Evolutionary conservation across 2,888 invertebrate species (phyloP).

Genomic region (Drosophila prostipennis): DNA sequence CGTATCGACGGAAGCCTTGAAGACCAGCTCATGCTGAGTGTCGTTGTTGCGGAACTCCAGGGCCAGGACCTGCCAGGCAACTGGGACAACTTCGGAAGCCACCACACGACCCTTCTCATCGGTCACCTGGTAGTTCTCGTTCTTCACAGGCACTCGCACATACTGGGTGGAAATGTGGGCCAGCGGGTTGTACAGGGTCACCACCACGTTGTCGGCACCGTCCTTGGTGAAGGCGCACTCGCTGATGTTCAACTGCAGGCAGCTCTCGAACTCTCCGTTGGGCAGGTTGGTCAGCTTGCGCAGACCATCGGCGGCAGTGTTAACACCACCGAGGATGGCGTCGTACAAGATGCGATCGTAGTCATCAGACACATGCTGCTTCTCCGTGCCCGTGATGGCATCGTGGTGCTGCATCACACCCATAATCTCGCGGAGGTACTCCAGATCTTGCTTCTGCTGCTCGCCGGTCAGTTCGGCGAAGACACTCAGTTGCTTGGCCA

Average conservation of each 20-base stretch:
- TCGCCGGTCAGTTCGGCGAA: constrained; percentile 85
- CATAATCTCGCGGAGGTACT: constrained; percentile 86
- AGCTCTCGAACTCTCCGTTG: constrained; percentile 79
- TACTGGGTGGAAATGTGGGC: constrained; percentile 87
- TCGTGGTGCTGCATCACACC: constrained; percentile 95
- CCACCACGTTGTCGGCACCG: constrained; percentile 84
- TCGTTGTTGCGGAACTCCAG: constrained; percentile 32
- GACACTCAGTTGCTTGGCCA: constrained; percentile 90
- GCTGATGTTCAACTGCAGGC: constrained; percentile 85
- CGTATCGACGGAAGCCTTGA: constrained; percentile 31
- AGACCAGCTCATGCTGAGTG: constrained; percentile 31
- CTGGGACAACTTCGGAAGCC: constrained; percentile 27
- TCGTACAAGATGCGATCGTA: constrained; percentile 91
- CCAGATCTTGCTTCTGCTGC: constrained; percentile 62
- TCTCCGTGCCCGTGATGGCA: constrained; percentile 92
- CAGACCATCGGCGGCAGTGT: constrained; percentile 69
- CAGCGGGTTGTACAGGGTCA: constrained; percentile 93
- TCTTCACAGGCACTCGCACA: constrained; percentile 87
- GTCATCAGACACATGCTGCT: constrained; percentile 94
- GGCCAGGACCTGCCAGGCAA: constrained; percentile 20
- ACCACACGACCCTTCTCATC: constrained; percentile 81
- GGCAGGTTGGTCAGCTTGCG: constrained; percentile 69
- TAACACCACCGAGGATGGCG: constrained; percentile 87
- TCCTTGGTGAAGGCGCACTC: constrained; percentile 88
- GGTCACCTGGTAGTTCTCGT: constrained; percentile 86